These are phyloP conservation scores for Brachyhypopomus gauderio DNA, from an alignment of 2,113 vertebrate species.

Conservation along the genomic window DNA sequence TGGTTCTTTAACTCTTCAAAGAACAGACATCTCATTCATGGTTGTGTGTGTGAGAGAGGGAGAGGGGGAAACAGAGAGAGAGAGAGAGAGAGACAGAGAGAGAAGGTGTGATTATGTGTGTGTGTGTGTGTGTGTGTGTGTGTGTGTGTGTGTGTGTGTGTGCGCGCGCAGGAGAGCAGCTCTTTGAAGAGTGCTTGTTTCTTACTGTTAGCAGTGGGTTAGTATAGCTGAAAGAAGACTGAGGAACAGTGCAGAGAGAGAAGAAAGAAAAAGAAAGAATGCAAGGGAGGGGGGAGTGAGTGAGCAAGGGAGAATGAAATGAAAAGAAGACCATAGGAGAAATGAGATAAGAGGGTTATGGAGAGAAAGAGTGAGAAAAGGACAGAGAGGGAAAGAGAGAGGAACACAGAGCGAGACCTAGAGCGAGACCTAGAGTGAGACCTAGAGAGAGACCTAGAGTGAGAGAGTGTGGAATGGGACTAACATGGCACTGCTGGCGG, in stretches of 20 bases:
- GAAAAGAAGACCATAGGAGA: conserved; percentile 30
- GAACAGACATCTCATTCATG: conserved; percentile 44
- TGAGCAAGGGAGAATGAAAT: neutral
- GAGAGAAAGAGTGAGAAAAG: neutral
- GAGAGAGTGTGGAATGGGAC: conserved; percentile 71
- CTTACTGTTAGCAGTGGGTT: conserved; percentile 46
- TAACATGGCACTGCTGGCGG: conserved; percentile 96
- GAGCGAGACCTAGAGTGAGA: conserved; percentile 43
- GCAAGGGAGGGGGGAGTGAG: neutral
- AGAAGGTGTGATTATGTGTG: neutral
- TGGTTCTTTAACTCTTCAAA: conserved; percentile 60
- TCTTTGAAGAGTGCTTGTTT: conserved; percentile 59
- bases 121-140: conserved; percentile 29
- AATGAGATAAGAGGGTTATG: neutral
- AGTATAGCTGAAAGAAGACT: conserved; percentile 30
- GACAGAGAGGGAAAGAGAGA: conserved; percentile 1
- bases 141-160: no score
- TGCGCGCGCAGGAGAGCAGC: conserved; percentile 16
- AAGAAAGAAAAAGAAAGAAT: conserved; percentile 15
- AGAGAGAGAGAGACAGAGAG: no score
- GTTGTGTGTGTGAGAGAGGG: conserved; percentile 19
- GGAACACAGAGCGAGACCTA: conserved; percentile 36
- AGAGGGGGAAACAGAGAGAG: no score
- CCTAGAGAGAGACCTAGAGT: conserved; percentile 60
- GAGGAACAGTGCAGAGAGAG: conserved; percentile 42